Percentiles rank a stretch among this genome's conserved stretches.
These are phyloP conservation scores for Nothocercus nigrocapillus DNA, from an alignment of 2,113 vertebrate species.

Conservation along the genomic window DNA sequence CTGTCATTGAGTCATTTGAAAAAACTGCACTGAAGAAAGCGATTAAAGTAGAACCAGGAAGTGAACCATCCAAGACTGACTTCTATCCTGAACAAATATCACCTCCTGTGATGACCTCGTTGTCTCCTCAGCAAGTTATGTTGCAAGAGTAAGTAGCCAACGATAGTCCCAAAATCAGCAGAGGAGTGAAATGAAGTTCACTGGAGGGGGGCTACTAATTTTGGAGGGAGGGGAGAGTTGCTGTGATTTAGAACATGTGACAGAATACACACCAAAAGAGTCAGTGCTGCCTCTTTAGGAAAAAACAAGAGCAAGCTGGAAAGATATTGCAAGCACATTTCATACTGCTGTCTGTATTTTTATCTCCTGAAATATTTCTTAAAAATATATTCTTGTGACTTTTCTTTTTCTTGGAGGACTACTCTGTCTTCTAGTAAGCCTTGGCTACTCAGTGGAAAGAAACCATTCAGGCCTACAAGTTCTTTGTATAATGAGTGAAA, in stretches of 20 bases:
- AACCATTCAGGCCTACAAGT: neutral
- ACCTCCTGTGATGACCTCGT: constrained; percentile 85
- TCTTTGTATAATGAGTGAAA: neutral
- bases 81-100: constrained; percentile 88
- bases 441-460: neutral
- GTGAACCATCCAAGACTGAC: constrained; percentile 78
- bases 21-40: constrained; percentile 83
- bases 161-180: neutral
- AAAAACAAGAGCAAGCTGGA: neutral
- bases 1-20: constrained; percentile 84
- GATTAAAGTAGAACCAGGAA: constrained; percentile 89
- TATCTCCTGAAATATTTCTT: neutral
- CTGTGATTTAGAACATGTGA: neutral
- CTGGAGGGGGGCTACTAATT: neutral
- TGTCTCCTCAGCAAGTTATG: constrained; percentile 81
- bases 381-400: neutral
- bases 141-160: constrained; percentile 88
- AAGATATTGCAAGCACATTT: neutral
- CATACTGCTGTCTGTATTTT: neutral
- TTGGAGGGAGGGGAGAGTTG: neutral
- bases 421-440: neutral
- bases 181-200: neutral
- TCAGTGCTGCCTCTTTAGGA: neutral
- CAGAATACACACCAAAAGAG: neutral
- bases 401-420: neutral